Evolutionary conservation across 2,797 vertebrate species (phyloP).

Genomic region (Crenichthys baileyi): DNA sequence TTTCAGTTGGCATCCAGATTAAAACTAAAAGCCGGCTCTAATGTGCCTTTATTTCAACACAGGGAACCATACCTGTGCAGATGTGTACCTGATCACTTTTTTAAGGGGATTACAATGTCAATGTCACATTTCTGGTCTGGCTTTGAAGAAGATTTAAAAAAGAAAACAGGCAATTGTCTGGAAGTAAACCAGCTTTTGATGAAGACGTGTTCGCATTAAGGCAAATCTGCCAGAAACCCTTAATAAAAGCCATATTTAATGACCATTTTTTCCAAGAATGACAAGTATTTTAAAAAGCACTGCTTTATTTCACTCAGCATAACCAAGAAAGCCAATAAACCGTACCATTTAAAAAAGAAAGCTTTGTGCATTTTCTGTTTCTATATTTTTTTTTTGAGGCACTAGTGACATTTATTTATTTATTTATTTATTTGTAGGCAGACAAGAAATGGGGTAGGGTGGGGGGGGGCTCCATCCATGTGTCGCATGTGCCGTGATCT

Average conservation of each 20-base stretch:
- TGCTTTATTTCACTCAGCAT: background rate
- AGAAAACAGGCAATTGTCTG: background rate
- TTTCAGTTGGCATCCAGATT: background rate
- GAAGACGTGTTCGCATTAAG: constrained; percentile 21
- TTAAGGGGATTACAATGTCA: constrained; percentile 16
- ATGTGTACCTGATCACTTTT: constrained; percentile 3
- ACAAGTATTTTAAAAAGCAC: background rate
- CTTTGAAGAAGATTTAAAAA: background rate
- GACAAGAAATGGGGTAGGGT: too few relatives aligned
- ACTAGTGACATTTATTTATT: too few relatives aligned
- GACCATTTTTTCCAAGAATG: constrained; percentile 7
- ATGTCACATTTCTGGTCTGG: constrained; percentile 11
- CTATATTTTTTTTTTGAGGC: too few relatives aligned
- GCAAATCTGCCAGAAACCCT: constrained; percentile 2
- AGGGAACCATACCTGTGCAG: background rate
- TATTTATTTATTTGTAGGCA: too few relatives aligned
- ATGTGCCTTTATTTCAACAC: background rate
- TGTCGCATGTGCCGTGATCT: background rate
- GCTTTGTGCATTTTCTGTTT: constrained; percentile 1
- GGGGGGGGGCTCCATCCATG: too few relatives aligned
- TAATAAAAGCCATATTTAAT: background rate
- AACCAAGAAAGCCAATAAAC: background rate
- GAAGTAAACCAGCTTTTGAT: background rate
- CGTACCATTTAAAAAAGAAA: background rate
- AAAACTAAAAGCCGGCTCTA: background rate